Conservation (phyloP, 1,140 invertebrate species). For the Sycophila sp. region DNA sequence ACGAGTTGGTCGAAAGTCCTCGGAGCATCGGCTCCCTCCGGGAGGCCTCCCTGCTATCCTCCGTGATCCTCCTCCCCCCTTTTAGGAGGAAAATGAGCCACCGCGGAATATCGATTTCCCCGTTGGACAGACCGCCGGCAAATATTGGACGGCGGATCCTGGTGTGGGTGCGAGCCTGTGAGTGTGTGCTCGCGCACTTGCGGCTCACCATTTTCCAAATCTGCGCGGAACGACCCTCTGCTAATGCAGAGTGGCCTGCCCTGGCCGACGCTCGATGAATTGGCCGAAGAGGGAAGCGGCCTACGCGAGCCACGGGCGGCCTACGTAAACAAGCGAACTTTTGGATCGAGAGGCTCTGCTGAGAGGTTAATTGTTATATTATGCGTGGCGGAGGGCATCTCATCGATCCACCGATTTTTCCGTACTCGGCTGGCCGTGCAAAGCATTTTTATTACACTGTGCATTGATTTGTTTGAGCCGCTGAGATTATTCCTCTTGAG, state of each 20-base stretch:
- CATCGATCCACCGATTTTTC: too few relatives aligned
- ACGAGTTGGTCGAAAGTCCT: slow-evolving; percentile 15
- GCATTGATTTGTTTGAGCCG: too few relatives aligned
- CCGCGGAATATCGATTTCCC: slow-evolving; percentile 22
- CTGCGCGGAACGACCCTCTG: neutral
- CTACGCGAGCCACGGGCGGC: neutral
- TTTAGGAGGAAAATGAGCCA: slow-evolving; percentile 21
- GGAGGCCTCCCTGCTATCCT: neutral
- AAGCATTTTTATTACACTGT: too few relatives aligned
- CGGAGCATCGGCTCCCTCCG: neutral
- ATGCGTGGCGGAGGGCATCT: too few relatives aligned
- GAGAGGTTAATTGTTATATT: too few relatives aligned
- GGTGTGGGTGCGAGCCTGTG: neutral
- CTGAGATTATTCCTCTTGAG: too few relatives aligned
- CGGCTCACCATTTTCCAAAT: slow-evolving; percentile 19
- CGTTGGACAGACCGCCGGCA: neutral
- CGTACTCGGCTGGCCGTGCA: too few relatives aligned
- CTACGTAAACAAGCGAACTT: slow-evolving; percentile 24
- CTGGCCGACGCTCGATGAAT: neutral
- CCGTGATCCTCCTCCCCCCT: neutral
- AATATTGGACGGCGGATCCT: neutral
- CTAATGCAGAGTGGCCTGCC: neutral
- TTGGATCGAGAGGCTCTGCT: too few relatives aligned
- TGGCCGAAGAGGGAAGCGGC: neutral
- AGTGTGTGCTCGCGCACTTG: slow-evolving; percentile 1